phyloP scores from a whole-genome alignment of 2,888 invertebrate species.

The Timandra comae region DNA sequence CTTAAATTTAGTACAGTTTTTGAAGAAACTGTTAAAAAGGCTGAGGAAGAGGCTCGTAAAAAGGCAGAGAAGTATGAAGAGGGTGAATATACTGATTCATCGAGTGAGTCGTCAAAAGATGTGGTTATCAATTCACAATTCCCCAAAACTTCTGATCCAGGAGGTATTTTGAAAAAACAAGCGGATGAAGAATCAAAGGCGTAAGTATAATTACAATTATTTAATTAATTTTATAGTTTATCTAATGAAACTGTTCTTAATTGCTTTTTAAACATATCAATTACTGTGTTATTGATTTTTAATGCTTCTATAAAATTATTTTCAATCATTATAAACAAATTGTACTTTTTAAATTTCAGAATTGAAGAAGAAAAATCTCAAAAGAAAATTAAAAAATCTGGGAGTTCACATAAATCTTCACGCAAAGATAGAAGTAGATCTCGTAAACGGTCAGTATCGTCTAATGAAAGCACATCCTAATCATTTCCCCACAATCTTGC shows the following conservation, averaged over 20 bases:
- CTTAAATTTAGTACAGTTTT: conserved; percentile 81
- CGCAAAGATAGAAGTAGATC: conserved; percentile 44
- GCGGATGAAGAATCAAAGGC: conserved; percentile 68
- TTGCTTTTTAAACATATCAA: too few relatives aligned
- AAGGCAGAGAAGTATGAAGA: conserved; percentile 80
- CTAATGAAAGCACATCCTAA: too few relatives aligned
- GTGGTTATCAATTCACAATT: conserved; percentile 57
- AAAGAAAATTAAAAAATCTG: conserved; percentile 39
- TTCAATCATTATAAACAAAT: neutral
- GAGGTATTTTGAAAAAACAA: conserved; percentile 63
- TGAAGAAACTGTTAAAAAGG: conserved; percentile 80
- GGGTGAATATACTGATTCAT: conserved; percentile 76
- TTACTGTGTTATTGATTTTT: too few relatives aligned
- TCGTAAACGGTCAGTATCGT: conserved; percentile 49
- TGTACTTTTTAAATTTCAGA: conserved; percentile 25
- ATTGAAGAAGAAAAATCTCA: conserved; percentile 44
- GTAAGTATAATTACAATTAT: too few relatives aligned
- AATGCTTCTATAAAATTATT: too few relatives aligned
- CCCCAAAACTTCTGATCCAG: conserved; percentile 66
- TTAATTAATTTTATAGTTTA: too few relatives aligned
- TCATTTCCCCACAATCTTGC: conserved; percentile 1
- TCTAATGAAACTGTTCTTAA: too few relatives aligned
- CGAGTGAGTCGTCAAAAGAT: conserved; percentile 53
- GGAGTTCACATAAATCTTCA: conserved; percentile 42
- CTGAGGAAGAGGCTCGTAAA: conserved; percentile 78